Conservation (phyloP, 2,888 invertebrate species). For the Eucera pruinosa region DNA sequence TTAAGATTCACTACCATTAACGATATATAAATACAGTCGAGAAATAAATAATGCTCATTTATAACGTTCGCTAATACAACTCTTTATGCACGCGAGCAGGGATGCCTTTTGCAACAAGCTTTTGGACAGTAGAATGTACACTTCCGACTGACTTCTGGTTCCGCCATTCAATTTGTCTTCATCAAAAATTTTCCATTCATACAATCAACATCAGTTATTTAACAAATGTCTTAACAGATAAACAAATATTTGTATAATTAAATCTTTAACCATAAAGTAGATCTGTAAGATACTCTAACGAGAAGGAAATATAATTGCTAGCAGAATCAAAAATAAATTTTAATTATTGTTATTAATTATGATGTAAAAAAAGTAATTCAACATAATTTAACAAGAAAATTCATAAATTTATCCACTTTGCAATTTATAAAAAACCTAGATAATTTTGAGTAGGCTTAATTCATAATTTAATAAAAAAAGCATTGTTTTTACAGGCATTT, state of each 20-base stretch:
- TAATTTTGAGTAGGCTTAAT: neutral
- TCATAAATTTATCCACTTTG: neutral
- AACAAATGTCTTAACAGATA: neutral
- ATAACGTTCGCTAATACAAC: conserved; percentile 66
- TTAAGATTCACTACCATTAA: conserved; percentile 63
- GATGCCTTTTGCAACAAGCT: conserved; percentile 9
- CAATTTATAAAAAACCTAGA: neutral
- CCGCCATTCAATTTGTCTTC: neutral
- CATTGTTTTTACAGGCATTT: neutral
- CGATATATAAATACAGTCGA: conserved; percentile 70
- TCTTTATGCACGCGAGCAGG: conserved; percentile 50
- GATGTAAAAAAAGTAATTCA: neutral
- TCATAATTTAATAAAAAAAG: neutral
- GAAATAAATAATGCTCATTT: conserved; percentile 72
- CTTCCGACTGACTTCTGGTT: neutral
- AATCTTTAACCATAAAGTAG: neutral
- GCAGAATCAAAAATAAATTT: neutral
- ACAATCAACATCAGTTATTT: neutral
- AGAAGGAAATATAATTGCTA: conserved; percentile 1
- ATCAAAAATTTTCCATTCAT: neutral
- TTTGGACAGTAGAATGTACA: neutral
- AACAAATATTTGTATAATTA: neutral
- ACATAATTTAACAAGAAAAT: neutral
- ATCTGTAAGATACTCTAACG: neutral
- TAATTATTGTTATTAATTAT: neutral